A percentile compares a stretch with the other conserved stretches of the same genome.
Conservation (phyloP, 2,113 vertebrate species). For the Aplodontia rufa region DNA sequence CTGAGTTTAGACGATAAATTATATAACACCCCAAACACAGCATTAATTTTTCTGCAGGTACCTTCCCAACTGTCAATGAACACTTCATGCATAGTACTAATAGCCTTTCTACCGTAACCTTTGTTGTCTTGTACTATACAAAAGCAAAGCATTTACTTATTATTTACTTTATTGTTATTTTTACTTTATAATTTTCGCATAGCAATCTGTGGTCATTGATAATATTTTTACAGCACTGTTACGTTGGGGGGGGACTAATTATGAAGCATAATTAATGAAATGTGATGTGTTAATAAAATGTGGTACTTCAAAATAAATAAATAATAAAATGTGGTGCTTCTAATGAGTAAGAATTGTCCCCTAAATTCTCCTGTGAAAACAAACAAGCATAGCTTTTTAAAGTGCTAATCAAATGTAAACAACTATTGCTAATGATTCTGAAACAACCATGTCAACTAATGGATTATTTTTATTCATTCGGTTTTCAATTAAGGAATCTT, state of each 20-base stretch:
- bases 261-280: neutral
- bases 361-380: neutral
- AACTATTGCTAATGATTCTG: neutral
- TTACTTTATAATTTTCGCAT: neutral
- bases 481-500: neutral
- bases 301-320: neutral
- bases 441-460: neutral
- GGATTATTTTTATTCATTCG: constrained; percentile 16
- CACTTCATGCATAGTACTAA: neutral
- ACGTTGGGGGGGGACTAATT: neutral
- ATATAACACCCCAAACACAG: neutral
- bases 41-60: constrained; percentile 8
- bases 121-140: neutral
- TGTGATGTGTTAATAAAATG: neutral
- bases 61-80: neutral
- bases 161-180: neutral
- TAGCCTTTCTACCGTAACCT: neutral
- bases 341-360: neutral
- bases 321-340: constrained; percentile 5
- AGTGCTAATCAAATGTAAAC: neutral
- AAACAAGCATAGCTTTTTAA: neutral
- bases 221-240: neutral
- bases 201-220: neutral
- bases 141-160: neutral
- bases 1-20: constrained; percentile 31